Evolutionary conservation across 2,888 invertebrate genomes (phyloP), one percentile per base, ranked within the genome.

Genomic region (Leptinotarsa tumamoca): DNA sequence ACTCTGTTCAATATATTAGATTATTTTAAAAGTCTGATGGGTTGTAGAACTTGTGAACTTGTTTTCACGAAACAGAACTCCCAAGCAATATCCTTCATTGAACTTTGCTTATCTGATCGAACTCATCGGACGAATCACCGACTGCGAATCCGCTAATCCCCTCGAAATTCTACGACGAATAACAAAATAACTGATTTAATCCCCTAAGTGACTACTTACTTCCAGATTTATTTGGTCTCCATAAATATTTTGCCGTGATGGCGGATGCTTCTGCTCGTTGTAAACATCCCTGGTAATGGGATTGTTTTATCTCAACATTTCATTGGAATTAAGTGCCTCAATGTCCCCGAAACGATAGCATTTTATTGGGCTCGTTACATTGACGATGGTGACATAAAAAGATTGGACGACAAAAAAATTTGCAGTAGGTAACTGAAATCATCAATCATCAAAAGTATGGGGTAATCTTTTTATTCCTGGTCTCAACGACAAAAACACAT

Each of bases 251-350:
- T 74, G 77, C 77, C 75, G 82, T 77, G 78, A 78, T 78, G 79
- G 78, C 78, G 78, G 78, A 78, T 76, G 80, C 75, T 74, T 78
- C 77, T 78, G 80, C 78, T 77, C 82, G 83, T 78, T 84, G 85
- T 84, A 84, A 84, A 84, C 85, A 84, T 84, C 80, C 79, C 78
- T 78, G 82, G 85, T 86, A 88, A 87, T 88, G 86, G 87, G 87
- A 88, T 88, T 88, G 88, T 87, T 87, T 88, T 88, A 87, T 87
- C 87, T 87, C 84, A 77, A 85, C 85, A 84, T 86, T 81, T 87
- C 87, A 88, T 87, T 86, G 87, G 87, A 86, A 87, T 88, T 88
- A 87, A 87, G 86, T 86, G 86, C 85, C 80, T 85, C 84, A 78
- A 77, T 78, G 75, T 78, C 75, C 71, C 67, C 75, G 73, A 58